phyloP scores from a whole-genome alignment of 1,140 invertebrate genomes.

The Melanaphis sacchari region DNA sequence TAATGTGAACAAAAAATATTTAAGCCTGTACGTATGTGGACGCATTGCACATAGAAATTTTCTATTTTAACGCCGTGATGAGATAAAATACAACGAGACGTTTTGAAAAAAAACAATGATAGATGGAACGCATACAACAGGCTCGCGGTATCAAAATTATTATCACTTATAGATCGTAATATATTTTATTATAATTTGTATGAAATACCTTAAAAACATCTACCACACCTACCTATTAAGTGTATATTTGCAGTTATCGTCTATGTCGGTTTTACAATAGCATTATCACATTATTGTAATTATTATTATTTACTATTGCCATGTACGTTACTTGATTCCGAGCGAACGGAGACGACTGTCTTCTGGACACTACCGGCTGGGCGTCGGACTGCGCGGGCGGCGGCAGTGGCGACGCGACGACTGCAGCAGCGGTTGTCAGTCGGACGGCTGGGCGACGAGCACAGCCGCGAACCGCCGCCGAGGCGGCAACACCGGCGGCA shows the following conservation, averaged over 20 bases:
- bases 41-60: not conserved
- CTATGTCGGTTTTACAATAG: too few species aligned
- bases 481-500: not conserved
- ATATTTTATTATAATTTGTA: not conserved
- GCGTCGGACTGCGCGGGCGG: conserved; percentile 11
- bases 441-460: not conserved
- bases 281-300: not conserved
- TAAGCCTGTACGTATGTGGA: not conserved
- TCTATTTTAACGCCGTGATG: not conserved
- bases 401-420: conserved; percentile 18
- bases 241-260: not conserved
- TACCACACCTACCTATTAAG: not conserved
- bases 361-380: conserved; percentile 6
- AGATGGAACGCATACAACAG: too few species aligned
- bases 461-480: not conserved
- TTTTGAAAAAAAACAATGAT: not conserved
- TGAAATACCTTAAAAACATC: too few species aligned
- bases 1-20: not conserved
- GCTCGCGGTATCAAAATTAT: not conserved
- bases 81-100: not conserved
- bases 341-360: conserved; percentile 15
- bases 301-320: not conserved
- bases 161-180: not conserved
- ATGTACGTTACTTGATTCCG: conserved; percentile 12
- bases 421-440: conserved; percentile 11